Base-by-base conservation (phyloP, 2,888 invertebrate genomes). In the Hypselothyrea guttata region DNA sequence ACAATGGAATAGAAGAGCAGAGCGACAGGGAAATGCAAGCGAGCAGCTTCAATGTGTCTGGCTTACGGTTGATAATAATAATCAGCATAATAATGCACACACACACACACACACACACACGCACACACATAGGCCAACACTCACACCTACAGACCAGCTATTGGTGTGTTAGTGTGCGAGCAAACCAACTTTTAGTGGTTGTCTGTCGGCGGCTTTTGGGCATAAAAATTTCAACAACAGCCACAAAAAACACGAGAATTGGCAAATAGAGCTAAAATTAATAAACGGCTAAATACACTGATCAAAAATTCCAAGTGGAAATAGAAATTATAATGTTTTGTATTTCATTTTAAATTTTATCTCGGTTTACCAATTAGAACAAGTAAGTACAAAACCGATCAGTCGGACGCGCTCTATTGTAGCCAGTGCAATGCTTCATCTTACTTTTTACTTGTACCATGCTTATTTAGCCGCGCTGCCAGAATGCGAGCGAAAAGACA, bases 71-170 rank as follows among this genome's bases (percentile, higher is more conserved):
- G 83, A 78, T 82, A 82, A 78, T 67, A 52, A 85, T 85, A 76
- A 85, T 76, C 82, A 74, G 66, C 62, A 79, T 76, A 74, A 82
- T 84, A 83, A 83, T 76, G 81, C 68, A 65, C 65, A 75, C 53
- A 59, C 37, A 53, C 8, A 45, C 28, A 52, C 15, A 15, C 44
- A 27, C 30, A 42, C 30, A 15, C n/a, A 42, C 31, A 7, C 15
- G 13, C n/a, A 18, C 30, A 7, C 7, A 30, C 30, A 30, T n/a
- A 30, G n/a, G n/a, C 30, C 7, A 7, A 7, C n/a, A n/a, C 30
- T 30, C 30, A 30, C 30, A 18, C 11, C 5, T 11, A 15, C 4
- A 16, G 11, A 7, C 11, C 1, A 1, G 11, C n/a, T 40, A 1
- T 40, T 5, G 8, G 12, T 1, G 18, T 11, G 37, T 12, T 15